These are phyloP conservation scores for Odontophorus gujanensis DNA, from an alignment of 2,113 vertebrate species.

Conservation along the genomic window DNA sequence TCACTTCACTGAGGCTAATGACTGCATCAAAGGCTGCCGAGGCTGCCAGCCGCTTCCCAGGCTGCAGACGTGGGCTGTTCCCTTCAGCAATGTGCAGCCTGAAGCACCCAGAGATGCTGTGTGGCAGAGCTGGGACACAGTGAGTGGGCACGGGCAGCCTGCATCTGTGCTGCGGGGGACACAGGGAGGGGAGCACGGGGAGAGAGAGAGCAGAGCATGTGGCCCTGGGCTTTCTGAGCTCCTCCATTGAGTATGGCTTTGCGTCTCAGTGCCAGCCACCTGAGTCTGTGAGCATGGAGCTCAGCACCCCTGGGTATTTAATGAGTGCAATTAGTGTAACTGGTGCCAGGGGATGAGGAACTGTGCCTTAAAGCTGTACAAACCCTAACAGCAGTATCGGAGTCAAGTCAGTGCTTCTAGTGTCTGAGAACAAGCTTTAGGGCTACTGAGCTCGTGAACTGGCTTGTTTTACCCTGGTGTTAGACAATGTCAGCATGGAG, in stretches of 20 bases:
- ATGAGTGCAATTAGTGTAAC: background rate
- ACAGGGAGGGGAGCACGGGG: background rate
- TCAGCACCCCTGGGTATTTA: background rate
- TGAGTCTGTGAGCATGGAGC: background rate
- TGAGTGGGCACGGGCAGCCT: background rate
- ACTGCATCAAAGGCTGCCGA: background rate
- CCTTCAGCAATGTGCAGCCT: background rate
- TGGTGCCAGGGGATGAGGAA: background rate
- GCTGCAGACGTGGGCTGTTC: background rate
- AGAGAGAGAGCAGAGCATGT: fast-evolving
- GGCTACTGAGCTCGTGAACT: background rate
- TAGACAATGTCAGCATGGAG: background rate
- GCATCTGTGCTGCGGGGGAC: background rate
- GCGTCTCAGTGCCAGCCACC: background rate
- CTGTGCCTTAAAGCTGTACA: background rate
- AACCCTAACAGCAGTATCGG: background rate
- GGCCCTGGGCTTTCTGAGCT: background rate
- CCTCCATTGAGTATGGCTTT: too few species aligned
- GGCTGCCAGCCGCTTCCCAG: background rate
- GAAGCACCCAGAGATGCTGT: background rate
- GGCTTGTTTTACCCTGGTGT: background rate
- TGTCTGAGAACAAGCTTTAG: background rate
- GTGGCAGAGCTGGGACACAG: background rate
- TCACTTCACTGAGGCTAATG: background rate
- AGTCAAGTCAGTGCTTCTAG: fast-evolving